These are phyloP conservation scores for Amiota mariae DNA, from an alignment of 2,888 invertebrate genomes.

Conservation along the genomic window DNA sequence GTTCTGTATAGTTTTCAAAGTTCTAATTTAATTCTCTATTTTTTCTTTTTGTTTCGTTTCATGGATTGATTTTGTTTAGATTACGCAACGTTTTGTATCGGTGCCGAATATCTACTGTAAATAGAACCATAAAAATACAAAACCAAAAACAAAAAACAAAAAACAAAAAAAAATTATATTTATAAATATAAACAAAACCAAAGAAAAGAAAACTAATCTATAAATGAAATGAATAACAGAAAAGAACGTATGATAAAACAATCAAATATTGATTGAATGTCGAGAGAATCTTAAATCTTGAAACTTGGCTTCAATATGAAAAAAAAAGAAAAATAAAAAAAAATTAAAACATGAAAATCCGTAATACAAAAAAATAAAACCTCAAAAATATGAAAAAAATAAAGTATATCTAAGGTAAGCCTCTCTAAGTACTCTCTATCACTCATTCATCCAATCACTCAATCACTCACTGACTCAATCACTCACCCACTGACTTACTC, in stretches of 20 bases:
- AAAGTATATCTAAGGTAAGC: neutral
- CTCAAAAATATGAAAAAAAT: neutral
- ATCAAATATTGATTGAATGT: constrained; percentile 18
- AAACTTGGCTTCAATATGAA: neutral
- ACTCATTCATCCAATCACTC: constrained; percentile 4
- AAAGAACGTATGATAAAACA: constrained; percentile 44
- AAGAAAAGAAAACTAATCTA: constrained; percentile 41
- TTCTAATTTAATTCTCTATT: constrained; percentile 62
- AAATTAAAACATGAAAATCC: constrained; percentile 23
- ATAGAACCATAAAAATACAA: constrained; percentile 53
- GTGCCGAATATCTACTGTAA: constrained; percentile 74
- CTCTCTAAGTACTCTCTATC: constrained; percentile 14
- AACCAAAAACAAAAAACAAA: constrained; percentile 33
- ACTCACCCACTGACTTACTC: too few species aligned
- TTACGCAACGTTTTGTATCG: constrained; percentile 75
- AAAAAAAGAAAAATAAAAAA: too few species aligned
- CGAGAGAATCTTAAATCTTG: neutral
- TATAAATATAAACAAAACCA: constrained; percentile 12
- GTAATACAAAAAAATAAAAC: neutral
- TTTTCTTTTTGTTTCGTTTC: constrained; percentile 72
- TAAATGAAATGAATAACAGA: constrained; percentile 40
- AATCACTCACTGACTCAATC: neutral
- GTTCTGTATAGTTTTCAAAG: constrained; percentile 47
- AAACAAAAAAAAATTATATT: constrained; percentile 29
- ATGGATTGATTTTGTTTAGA: constrained; percentile 72